Base-by-base conservation (phyloP, 2,888 invertebrate species). In the Microplitis deprimator region DNA sequence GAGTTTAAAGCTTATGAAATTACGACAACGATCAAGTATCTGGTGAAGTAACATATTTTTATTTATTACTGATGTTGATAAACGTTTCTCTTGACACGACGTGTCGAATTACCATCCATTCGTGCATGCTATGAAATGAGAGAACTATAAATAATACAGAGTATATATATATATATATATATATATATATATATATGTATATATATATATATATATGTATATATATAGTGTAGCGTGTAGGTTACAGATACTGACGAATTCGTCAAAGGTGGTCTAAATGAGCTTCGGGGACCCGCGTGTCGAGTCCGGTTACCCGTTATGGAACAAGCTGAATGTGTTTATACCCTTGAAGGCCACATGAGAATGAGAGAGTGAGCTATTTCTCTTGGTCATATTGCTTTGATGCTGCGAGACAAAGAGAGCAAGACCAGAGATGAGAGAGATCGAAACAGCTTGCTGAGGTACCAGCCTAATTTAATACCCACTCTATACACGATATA, bases 201-300 rank as follows among this genome's bases (percentile, higher is more conserved):
- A 50, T 5, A 62, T 65, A 50, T 17, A 65, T 50, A 67, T 10
- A 8, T 17, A 50, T 50, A 67, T 29, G 3, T 17, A 50, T 50
- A 67, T 17, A 65, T 50, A 67, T 29, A 8, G 17, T n/a, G 29
- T 61, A 16, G 17, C 10, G 50, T 29, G 67, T 71, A 67, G 61
- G 64, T 65, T 13, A 50, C 64, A 40, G 17, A 73, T 40, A 67
- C 67, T 61, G 62, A 71, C 70, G 60, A 65, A 71, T 65, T 61
- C 76, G 65, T 76, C 65, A 76, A 76, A 71, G 76, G 76, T 76
- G 76, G 76, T 76, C 61, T 71, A 40, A 71, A 76, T 61, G 71
- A 70, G 60, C 60, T 38, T 16, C 50, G 29, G 40, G 29, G 60
- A n/a, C 38, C 60, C 61, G n/a, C 40, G 62, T 50, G 69, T 39